Base-by-base conservation (phyloP, 2,888 invertebrate species). In the Leptopilina syphax region DNA sequence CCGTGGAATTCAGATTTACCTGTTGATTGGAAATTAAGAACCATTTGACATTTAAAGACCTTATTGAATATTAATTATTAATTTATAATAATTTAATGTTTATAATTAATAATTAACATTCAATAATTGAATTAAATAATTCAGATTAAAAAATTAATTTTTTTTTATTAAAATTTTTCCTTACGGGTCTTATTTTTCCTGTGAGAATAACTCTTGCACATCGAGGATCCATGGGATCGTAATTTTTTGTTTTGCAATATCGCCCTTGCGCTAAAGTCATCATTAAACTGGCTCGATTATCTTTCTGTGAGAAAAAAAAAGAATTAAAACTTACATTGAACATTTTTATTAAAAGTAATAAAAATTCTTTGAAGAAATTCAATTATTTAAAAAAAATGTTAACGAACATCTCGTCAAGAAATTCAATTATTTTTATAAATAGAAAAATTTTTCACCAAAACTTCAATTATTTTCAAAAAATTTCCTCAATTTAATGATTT, bases 191-290 rank as follows among this genome's bases (percentile, higher is more conserved):
- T 88, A 96, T 93, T 88, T 93, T 94, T 70, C 96, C 96, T 18
- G 94, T 93, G 1, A 96, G 92, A 87, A 96, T 94, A 4, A 96
- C 93, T 85, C 96, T 94, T 3, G 96, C 95, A 92, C 96, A 96
- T 65, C 96, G 93, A 0, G 96, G 96, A 90, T 96, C 96, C 92
- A 96, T 96, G 0, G 96, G 94, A 89, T 96, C 96, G 86, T 93
- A 94, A 73, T 93, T 89, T 83, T 95, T 92, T 8, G 89, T 88
- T 80, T 93, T 93, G 86, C 96, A 96, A 89, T 95, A 96, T 79
- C 93, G 91, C 3, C 94, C 94, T 92, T 96, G 94, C 76, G 95
- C 95, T 60, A 96, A 92, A 0, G 95, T 94, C 84, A 96, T 94
- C 83, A 96, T 92, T n/a, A 96, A 92, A 0, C 96, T 95, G 5